Conservation (phyloP, 2,888 invertebrate genomes). For the Argyra leucocephala region DNA sequence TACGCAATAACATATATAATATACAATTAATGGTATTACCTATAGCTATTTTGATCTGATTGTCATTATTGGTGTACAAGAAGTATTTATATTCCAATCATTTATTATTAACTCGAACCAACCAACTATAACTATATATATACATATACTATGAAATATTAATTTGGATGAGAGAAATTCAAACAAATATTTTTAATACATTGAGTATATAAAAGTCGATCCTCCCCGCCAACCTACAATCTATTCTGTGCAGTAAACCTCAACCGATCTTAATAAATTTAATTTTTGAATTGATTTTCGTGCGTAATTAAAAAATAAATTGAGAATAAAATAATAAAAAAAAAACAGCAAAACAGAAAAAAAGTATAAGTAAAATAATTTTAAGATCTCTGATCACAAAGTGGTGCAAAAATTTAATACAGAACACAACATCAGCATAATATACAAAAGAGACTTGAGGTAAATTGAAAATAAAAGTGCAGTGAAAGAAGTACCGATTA, state of each 20-base stretch:
- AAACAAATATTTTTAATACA: too few species aligned
- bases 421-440: not conserved
- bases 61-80: not conserved
- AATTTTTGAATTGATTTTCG: not conserved
- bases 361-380: not conserved
- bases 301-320: conserved; percentile 6
- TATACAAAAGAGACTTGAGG: not conserved
- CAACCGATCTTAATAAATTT: not conserved
- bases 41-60: conserved; percentile 1
- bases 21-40: not conserved
- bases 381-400: too few species aligned
- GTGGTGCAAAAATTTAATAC: too few species aligned
- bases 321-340: not conserved
- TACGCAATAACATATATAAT: too few species aligned
- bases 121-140: not conserved
- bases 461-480: not conserved
- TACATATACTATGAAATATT: not conserved
- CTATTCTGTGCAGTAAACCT: too few species aligned
- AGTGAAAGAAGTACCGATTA: not conserved
- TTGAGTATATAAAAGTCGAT: not conserved
- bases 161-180: not conserved
- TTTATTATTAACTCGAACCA: not conserved
- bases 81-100: not conserved
- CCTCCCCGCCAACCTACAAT: too few species aligned
- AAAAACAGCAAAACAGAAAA: not conserved